These are phyloP conservation scores for Parotocinclus haroldoi DNA, from an alignment of 2,797 vertebrate genomes.

Conservation along the genomic window DNA sequence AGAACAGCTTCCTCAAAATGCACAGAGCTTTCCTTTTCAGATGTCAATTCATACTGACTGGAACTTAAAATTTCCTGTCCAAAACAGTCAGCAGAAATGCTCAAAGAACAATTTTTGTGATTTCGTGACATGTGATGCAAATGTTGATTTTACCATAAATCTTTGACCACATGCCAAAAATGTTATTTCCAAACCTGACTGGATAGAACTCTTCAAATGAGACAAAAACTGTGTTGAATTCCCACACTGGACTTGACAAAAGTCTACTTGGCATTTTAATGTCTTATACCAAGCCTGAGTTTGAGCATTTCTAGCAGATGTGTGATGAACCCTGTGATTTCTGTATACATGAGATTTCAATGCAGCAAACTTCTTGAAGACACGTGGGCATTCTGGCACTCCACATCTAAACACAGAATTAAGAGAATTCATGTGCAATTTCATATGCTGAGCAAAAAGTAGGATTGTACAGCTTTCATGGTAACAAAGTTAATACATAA, in stretches of 20 bases:
- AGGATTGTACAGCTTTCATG: not conserved
- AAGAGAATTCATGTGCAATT: constrained; percentile 7
- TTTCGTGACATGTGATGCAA: constrained; percentile 3
- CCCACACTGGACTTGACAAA: constrained; percentile 4
- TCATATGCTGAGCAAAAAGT: not conserved
- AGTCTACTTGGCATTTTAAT: constrained; percentile 7
- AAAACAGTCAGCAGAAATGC: not conserved
- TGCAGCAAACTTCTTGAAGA: not conserved
- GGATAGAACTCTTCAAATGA: constrained; percentile 4
- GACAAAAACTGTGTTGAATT: constrained; percentile 15
- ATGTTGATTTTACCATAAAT: constrained; percentile 5
- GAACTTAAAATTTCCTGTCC: not conserved
- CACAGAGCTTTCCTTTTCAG: not conserved
- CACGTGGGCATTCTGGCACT: not conserved
- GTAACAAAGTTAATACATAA: not conserved
- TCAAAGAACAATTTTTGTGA: not conserved
- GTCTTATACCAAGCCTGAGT: not conserved
- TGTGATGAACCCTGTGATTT: not conserved
- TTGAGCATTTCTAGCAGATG: not conserved
- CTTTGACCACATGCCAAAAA: not conserved
- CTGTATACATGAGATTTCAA: not conserved
- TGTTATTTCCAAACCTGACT: constrained; percentile 1
- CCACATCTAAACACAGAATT: constrained; percentile 1
- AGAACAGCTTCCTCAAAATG: not conserved
- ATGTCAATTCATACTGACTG: not conserved